Percentiles rank a stretch among this genome's conserved stretches.
These are phyloP conservation scores for Lasioglossum villosulum DNA, from an alignment of 2,888 invertebrate species.

Conservation along the genomic window DNA sequence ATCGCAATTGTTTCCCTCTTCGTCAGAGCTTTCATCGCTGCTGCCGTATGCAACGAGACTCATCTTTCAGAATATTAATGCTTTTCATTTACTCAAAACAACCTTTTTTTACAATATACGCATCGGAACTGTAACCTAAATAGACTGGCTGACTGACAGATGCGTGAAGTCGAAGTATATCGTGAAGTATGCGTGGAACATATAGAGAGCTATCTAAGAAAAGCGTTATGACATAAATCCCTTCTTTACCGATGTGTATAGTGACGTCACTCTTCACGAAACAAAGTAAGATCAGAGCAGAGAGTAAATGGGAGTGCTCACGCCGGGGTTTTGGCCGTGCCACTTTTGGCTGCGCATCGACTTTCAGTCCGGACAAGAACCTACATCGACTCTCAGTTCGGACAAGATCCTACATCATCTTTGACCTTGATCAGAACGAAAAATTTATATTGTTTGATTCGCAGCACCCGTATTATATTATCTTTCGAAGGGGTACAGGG, in stretches of 20 bases:
- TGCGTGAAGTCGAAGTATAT: not conserved
- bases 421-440: no score
- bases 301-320: no score
- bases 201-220: not conserved
- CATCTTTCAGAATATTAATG: slow-evolving; percentile 66
- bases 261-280: not conserved
- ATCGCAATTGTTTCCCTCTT: slow-evolving; percentile 68
- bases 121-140: slow-evolving; percentile 19
- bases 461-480: no score
- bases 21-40: slow-evolving; percentile 80
- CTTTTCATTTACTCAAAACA: slow-evolving; percentile 22
- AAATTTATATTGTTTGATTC: no score
- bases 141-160: slow-evolving; percentile 12
- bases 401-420: no score
- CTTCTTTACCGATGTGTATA: not conserved
- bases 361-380: no score
- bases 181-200: no score
- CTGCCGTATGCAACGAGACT: slow-evolving; percentile 82
- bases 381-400: no score
- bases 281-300: no score
- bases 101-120: not conserved
- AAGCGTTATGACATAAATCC: not conserved
- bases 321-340: no score
- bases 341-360: no score
- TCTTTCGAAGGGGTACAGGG: no score